Percentiles rank a stretch among this genome's conserved stretches.
Evolutionary conservation across 2,113 vertebrate genomes (phyloP).

Genomic region (Saguinus imperator): DNA sequence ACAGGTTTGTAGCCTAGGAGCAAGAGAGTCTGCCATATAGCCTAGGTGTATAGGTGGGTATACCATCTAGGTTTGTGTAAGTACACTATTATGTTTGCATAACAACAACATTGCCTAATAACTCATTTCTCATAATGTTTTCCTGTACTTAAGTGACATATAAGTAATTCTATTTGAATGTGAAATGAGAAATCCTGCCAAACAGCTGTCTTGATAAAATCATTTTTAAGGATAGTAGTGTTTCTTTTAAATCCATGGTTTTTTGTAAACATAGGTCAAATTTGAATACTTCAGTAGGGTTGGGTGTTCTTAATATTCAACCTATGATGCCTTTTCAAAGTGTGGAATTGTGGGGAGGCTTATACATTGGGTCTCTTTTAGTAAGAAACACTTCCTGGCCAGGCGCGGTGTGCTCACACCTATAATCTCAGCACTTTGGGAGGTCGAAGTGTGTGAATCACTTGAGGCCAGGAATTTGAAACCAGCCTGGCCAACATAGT

Average conservation of each 20-base stretch:
- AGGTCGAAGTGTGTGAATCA: no score
- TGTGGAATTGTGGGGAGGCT: background rate
- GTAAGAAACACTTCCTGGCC: conserved; percentile 9
- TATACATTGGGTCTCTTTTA: background rate
- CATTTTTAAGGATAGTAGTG: background rate
- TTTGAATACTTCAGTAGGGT: background rate
- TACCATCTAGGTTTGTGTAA: background rate
- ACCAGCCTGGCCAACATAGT: background rate
- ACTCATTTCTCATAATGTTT: background rate
- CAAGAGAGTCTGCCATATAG: background rate
- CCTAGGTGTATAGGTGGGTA: background rate
- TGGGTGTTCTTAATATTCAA: conserved; percentile 34
- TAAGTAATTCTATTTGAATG: conserved; percentile 1
- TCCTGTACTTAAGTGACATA: background rate
- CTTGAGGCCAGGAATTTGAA: no score
- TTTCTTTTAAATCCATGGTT: background rate
- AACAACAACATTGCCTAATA: background rate
- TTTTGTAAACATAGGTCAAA: conserved; percentile 33
- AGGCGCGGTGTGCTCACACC: no score
- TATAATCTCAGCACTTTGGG: no score
- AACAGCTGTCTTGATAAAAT: conserved; percentile 2
- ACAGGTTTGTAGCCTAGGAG: background rate
- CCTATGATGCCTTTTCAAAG: background rate
- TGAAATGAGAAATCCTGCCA: conserved; percentile 16
- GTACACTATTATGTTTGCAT: background rate